A percentile compares a stretch with the other conserved stretches of the same genome.
phyloP scores from a whole-genome alignment of 2,113 vertebrate genomes.

The Hemiprocne comata region DNA sequence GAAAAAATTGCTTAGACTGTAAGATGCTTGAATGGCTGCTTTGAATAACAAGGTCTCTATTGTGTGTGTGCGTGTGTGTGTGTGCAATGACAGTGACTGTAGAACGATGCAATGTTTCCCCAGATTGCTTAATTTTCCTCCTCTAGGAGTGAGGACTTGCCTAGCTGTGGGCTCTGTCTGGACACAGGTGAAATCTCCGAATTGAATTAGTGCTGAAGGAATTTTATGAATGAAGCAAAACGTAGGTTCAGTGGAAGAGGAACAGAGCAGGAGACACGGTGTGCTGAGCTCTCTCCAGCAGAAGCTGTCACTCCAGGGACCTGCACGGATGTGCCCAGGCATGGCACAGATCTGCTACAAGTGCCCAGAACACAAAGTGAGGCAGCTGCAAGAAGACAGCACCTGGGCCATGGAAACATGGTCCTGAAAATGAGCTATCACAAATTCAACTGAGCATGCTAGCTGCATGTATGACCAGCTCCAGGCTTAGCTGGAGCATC shows the following conservation, averaged over 20 bases:
- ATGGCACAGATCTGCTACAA: neutral
- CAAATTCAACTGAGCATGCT: neutral
- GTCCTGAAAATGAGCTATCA: neutral
- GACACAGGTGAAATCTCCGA: neutral
- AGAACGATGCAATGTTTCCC: neutral
- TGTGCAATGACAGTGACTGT: neutral
- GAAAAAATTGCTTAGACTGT: neutral
- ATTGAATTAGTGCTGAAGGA: neutral
- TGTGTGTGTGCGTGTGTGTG: neutral
- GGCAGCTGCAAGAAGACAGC: neutral
- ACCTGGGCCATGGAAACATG: neutral
- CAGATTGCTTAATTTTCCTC: neutral
- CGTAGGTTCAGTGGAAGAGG: neutral
- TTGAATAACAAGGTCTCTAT: neutral
- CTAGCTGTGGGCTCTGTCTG: neutral
- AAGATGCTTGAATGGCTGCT: constrained; percentile 25
- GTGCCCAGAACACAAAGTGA: neutral
- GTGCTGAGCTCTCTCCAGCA: neutral
- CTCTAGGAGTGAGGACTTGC: neutral
- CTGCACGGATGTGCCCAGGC: neutral
- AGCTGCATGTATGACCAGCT: neutral
- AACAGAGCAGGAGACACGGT: neutral
- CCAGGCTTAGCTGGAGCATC: neutral
- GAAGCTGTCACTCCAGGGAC: neutral
- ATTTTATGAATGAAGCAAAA: constrained; percentile 43